A percentile compares a stretch with the other conserved stretches of the same genome.
Evolutionary conservation across 2,888 invertebrate species (phyloP).

Genomic region (Graphium colonna): DNA sequence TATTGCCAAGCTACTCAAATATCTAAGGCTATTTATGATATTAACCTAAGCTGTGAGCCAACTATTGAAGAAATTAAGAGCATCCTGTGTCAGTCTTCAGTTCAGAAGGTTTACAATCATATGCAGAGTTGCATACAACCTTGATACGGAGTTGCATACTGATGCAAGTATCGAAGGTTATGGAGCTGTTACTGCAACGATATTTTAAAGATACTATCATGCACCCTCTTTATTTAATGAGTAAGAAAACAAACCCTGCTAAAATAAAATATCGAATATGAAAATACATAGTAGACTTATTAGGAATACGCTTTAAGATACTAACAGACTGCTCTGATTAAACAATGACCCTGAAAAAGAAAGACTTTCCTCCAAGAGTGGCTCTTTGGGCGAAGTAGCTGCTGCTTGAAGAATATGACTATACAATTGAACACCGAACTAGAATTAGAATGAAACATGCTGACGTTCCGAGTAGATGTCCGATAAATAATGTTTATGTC

Average conservation of each 20-base stretch:
- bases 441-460: slow-evolving; percentile 6
- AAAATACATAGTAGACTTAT: no score
- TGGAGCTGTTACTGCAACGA: slow-evolving; percentile 22
- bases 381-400: slow-evolving; percentile 38
- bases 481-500: no score
- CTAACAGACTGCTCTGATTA: slow-evolving; percentile 31
- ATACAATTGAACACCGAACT: slow-evolving; percentile 32
- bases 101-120: slow-evolving; percentile 29
- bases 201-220: no score
- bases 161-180: no score
- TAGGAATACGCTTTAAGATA: slow-evolving; percentile 18
- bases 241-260: no score
- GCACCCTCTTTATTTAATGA: no score
- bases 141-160: slow-evolving; percentile 29
- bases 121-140: no score
- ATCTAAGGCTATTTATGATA: slow-evolving; percentile 26
- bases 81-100: slow-evolving; percentile 24
- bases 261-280: no score
- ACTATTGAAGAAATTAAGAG: slow-evolving; percentile 28
- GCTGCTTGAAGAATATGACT: slow-evolving; percentile 34
- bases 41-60: slow-evolving; percentile 23
- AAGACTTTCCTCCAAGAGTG: slow-evolving; percentile 30
- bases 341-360: slow-evolving; percentile 30
- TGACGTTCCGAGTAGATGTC: no score
- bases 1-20: slow-evolving; percentile 31